Percentiles rank a stretch among this genome's conserved stretches.
Conservation (phyloP, 2,797 vertebrate genomes). For the Hippopotamyrus pictus region DNA sequence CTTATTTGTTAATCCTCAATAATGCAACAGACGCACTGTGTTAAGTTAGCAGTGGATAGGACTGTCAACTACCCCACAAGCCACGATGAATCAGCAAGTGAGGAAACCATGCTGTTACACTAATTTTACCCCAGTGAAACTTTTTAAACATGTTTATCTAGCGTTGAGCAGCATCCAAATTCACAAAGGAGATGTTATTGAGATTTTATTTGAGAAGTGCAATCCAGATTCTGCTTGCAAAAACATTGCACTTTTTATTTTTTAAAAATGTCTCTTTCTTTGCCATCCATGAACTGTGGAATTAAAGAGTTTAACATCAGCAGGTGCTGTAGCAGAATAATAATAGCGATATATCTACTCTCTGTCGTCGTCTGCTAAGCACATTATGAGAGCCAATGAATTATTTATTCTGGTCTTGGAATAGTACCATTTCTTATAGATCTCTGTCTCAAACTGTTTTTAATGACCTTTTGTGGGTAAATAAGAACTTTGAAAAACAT, state of each 20-base stretch:
- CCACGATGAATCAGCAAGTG: neutral
- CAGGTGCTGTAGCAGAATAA: neutral
- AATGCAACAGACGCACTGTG: neutral
- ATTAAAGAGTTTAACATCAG: neutral
- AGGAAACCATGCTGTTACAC: neutral
- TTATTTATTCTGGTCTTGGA: neutral
- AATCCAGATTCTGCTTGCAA: neutral
- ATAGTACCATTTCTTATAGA: neutral
- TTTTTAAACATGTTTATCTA: neutral
- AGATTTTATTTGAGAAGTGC: neutral
- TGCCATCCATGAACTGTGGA: neutral
- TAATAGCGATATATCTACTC: neutral
- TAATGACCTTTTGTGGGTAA: neutral
- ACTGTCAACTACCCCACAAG: neutral
- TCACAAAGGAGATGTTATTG: neutral
- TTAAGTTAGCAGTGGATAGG: neutral
- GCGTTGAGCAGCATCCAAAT: neutral
- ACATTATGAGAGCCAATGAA: neutral
- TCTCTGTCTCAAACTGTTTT: neutral
- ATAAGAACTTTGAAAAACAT: neutral
- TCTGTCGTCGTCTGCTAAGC: neutral
- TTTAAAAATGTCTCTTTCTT: neutral
- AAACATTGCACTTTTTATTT: neutral
- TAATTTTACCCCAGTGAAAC: neutral
- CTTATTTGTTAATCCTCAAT: neutral